phyloP scores from a whole-genome alignment of 2,888 invertebrate genomes.

The Linyphia triangularis region DNA sequence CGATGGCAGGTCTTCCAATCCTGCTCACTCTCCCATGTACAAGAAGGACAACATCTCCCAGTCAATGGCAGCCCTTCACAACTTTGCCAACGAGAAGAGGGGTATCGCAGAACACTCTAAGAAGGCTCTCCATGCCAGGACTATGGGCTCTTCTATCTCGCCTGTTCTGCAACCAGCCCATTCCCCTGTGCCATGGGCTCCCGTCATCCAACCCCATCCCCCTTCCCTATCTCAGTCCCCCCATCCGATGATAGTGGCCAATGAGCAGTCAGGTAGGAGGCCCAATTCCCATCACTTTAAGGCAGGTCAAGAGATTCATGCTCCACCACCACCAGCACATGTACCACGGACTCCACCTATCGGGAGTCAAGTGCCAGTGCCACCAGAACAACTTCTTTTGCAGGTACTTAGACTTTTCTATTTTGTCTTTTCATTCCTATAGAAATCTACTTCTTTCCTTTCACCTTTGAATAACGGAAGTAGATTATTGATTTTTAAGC shows the following conservation, averaged over 20 bases:
- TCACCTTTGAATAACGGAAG: too few relatives aligned
- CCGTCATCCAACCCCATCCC: conserved; percentile 26
- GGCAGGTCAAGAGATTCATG: conserved; percentile 72
- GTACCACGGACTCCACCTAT: conserved; percentile 85
- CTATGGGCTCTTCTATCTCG: conserved; percentile 66
- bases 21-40: conserved; percentile 70
- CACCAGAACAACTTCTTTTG: conserved; percentile 90
- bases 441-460: too few relatives aligned
- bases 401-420: conserved; percentile 82
- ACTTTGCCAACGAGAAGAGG: conserved; percentile 37
- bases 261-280: conserved; percentile 35
- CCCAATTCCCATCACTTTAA: conserved; percentile 58
- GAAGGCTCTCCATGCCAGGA: conserved; percentile 51
- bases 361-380: conserved; percentile 89
- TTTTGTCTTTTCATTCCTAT: too few relatives aligned
- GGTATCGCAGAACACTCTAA: conserved; percentile 46
- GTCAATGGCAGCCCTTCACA: conserved; percentile 41
- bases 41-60: conserved; percentile 70
- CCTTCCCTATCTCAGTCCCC: conserved; percentile 44
- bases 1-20: conserved; percentile 59
- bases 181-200: conserved; percentile 49
- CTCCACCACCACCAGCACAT: conserved; percentile 76
- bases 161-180: conserved; percentile 51
- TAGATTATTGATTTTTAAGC: too few relatives aligned
- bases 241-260: conserved; percentile 47